A percentile compares a stretch with the other conserved stretches of the same genome.
phyloP scores from a whole-genome alignment of 2,113 vertebrate genomes.

The Plestiodon gilberti region DNA sequence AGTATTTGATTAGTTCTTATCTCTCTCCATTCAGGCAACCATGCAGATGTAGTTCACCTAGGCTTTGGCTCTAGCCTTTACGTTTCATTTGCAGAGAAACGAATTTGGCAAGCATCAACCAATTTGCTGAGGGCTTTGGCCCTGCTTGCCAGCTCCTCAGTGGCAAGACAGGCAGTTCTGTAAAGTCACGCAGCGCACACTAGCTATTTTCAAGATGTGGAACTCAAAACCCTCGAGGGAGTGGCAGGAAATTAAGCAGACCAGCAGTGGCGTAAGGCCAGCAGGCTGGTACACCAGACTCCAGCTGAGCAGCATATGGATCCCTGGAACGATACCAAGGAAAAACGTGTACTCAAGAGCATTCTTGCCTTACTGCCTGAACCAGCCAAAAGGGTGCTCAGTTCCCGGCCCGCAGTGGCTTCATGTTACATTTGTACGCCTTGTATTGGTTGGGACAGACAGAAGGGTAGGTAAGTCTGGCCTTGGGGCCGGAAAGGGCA shows the following conservation, averaged over 20 bases:
- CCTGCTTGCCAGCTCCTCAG: not conserved
- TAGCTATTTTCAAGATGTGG: not conserved
- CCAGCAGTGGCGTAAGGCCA: not conserved
- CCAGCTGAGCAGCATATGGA: not conserved
- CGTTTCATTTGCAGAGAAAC: not conserved
- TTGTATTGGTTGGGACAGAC: not conserved
- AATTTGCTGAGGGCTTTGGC: not conserved
- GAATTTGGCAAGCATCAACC: not conserved
- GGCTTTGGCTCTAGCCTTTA: not conserved
- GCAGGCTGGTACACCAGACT: too few relatives aligned
- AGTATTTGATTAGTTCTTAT: not conserved
- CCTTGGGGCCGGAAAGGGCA: constrained; percentile 14
- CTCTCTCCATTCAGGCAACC: not conserved
- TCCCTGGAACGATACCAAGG: not conserved
- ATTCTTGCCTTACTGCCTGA: not conserved
- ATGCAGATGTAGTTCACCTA: too few relatives aligned
- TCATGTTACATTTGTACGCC: not conserved
- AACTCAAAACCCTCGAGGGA: not conserved
- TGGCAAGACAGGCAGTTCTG: not conserved
- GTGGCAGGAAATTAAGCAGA: not conserved
- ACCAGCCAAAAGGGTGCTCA: not conserved
- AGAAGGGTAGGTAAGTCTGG: not conserved
- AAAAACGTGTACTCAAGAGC: constrained; percentile 11
- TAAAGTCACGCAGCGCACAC: not conserved
- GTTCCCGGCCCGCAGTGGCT: not conserved